Evolutionary conservation across 2,113 vertebrate species (phyloP).

Genomic region (Cyphotilapia sp.): DNA sequence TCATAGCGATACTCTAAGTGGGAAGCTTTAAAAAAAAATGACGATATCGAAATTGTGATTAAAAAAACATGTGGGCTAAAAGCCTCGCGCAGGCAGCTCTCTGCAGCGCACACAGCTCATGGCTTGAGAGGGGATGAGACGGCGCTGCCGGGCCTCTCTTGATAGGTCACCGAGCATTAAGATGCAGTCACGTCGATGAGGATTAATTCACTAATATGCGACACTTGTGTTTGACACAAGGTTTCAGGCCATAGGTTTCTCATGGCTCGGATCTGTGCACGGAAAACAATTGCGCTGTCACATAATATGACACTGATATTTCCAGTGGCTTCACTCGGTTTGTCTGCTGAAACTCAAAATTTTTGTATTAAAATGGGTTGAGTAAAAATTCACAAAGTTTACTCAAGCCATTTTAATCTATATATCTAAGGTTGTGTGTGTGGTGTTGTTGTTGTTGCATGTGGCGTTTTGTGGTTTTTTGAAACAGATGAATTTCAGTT

Average conservation of each 20-base stretch:
- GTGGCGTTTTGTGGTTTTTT: neutral
- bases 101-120: neutral
- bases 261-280: slow-evolving; percentile 17
- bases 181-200: slow-evolving; percentile 32
- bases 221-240: slow-evolving; percentile 49
- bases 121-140: neutral
- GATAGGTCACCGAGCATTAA: slow-evolving; percentile 64
- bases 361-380: neutral
- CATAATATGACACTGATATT: slow-evolving; percentile 18
- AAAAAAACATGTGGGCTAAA: neutral
- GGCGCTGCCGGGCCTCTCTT: slow-evolving; percentile 32
- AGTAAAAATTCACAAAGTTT: neutral
- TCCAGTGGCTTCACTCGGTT: neutral
- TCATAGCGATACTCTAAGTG: neutral
- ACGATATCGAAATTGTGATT: neutral
- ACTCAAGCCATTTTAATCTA: neutral
- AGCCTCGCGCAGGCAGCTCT: neutral
- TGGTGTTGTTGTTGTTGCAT: neutral
- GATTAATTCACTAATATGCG: slow-evolving; percentile 56
- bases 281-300: slow-evolving; percentile 9
- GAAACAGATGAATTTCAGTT: neutral
- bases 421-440: neutral
- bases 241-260: slow-evolving; percentile 49
- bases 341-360: neutral
- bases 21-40: neutral